A percentile compares a stretch with the other conserved stretches of the same genome.
Evolutionary conservation across 2,888 invertebrate species (phyloP).

Genomic region (Pantelozetes paolii): DNA sequence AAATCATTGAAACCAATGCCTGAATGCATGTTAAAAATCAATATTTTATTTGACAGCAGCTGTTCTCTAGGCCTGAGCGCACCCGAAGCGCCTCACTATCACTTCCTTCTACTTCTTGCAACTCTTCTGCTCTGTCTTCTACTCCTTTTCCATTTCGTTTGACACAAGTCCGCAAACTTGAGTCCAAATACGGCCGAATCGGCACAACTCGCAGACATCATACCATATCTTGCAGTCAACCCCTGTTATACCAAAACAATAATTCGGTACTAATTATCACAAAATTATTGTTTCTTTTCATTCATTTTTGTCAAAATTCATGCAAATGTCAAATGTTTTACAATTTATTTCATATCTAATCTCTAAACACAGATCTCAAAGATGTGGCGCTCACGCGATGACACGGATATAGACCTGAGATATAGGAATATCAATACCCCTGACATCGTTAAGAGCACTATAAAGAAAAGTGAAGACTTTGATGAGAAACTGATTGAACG

Average conservation of each 20-base stretch:
- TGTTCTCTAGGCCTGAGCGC: slow-evolving; percentile 36
- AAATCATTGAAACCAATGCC: neutral
- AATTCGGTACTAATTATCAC: slow-evolving; percentile 20
- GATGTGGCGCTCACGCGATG: slow-evolving; percentile 49
- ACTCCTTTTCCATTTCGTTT: slow-evolving; percentile 22
- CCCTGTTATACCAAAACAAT: slow-evolving; percentile 48
- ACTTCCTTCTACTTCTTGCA: slow-evolving; percentile 34
- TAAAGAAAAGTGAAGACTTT: slow-evolving; percentile 61
- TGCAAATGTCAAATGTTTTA: neutral
- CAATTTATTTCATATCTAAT: slow-evolving; percentile 1
- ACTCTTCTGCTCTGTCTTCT: slow-evolving; percentile 37
- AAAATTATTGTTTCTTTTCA: neutral
- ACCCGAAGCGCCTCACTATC: slow-evolving; percentile 29
- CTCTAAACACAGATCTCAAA: slow-evolving; percentile 41
- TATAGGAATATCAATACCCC: slow-evolving; percentile 63
- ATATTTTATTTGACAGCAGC: slow-evolving; percentile 30
- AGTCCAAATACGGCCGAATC: slow-evolving; percentile 34
- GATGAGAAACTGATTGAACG: slow-evolving; percentile 78
- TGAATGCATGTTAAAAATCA: slow-evolving; percentile 12
- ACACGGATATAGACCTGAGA: slow-evolving; percentile 70
- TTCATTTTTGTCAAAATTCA: neutral
- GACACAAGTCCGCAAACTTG: slow-evolving; percentile 34
- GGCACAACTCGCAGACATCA: slow-evolving; percentile 77
- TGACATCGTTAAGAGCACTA: slow-evolving; percentile 78
- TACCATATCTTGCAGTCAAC: slow-evolving; percentile 66